Evolutionary conservation across 2,888 invertebrate genomes (phyloP), one percentile per base, ranked within the genome.

Genomic region (Protophormia terraenovae): DNA sequence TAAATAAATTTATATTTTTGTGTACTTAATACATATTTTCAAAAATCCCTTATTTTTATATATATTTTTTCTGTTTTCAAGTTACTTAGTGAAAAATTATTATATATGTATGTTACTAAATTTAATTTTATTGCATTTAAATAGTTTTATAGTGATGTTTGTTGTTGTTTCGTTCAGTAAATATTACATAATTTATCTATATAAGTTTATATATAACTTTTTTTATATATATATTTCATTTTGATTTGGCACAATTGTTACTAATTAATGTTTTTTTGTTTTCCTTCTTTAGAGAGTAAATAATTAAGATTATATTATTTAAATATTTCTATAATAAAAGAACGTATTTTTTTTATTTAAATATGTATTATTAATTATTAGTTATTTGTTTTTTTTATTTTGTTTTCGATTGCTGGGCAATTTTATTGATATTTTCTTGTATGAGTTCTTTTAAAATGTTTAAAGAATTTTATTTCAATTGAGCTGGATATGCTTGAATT

Each of bases 161-260:
- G n/a, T n/a, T n/a, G n/a, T n/a, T n/a, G n/a, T 83, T 83, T 55
- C 60, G 27, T 71, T 81, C 67, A 60, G 67, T 79, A 71, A 72
- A 73, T 69, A 81, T 77, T 66, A 60, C 38, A 67, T 64, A 66
- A 41, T 69, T 64, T 69, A 53, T 64, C 10, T 66, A 29, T 41
- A 41, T 14, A 8, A n/a, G n/a, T n/a, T n/a, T 76, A 55, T 16
- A 27, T 38, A 27, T 27, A 69, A n/a, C n/a, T n/a, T n/a, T 76
- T 72, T 66, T 76, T 35, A 53, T 76, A 58, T 71, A 5, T 62
- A 47, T 50, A 58, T 84, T 67, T 78, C 35, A 58, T 85, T 75
- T 87, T 75, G 69, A 82, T 88, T 88, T 88, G 88, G 88, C 88
- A 88, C 88, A 88, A 87, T 81, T 77, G 87, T 86, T 84, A 86